A percentile compares a stretch with the other conserved stretches of the same genome.
These are phyloP conservation scores for Apodemia duryi DNA, from an alignment of 2,888 invertebrate species.

Conservation along the genomic window DNA sequence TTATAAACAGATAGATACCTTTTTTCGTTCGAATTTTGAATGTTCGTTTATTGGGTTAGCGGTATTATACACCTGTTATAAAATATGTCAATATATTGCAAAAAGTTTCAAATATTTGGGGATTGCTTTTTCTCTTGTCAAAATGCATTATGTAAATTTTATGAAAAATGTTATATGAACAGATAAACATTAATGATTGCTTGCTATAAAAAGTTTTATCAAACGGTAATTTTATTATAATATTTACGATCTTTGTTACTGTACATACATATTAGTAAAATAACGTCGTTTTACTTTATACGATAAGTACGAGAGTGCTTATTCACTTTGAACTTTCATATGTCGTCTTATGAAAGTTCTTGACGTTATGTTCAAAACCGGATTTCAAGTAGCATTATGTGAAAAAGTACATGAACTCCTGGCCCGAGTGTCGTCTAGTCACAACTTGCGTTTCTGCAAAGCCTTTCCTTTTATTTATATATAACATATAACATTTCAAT, in stretches of 20 bases:
- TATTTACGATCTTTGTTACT: too few species aligned
- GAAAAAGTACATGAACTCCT: conserved; percentile 49
- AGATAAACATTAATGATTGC: too few species aligned
- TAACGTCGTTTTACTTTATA: neutral
- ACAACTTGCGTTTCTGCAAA: conserved; percentile 12
- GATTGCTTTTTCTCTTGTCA: too few species aligned
- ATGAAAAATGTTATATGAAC: too few species aligned
- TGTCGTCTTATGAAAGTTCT: conserved; percentile 49
- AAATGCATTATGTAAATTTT: too few species aligned
- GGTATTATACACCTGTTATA: too few species aligned
- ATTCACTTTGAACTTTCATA: conserved; percentile 48
- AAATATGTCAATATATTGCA: too few species aligned
- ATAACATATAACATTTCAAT: conserved; percentile 42
- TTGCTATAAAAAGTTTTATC: too few species aligned
- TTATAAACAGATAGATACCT: neutral
- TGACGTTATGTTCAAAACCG: conserved; percentile 45
- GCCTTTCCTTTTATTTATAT: conserved; percentile 27
- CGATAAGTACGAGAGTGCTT: conserved; percentile 29
- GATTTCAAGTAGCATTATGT: conserved; percentile 54
- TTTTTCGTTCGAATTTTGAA: too few species aligned
- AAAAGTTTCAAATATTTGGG: too few species aligned
- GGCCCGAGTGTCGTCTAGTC: conserved; percentile 38
- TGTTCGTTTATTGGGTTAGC: too few species aligned
- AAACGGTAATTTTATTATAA: too few species aligned
- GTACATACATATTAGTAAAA: neutral